Evolutionary conservation across 2,888 invertebrate genomes (phyloP), one percentile per base, ranked within the genome.

Genomic region (Chymomyza fuscimana): DNA sequence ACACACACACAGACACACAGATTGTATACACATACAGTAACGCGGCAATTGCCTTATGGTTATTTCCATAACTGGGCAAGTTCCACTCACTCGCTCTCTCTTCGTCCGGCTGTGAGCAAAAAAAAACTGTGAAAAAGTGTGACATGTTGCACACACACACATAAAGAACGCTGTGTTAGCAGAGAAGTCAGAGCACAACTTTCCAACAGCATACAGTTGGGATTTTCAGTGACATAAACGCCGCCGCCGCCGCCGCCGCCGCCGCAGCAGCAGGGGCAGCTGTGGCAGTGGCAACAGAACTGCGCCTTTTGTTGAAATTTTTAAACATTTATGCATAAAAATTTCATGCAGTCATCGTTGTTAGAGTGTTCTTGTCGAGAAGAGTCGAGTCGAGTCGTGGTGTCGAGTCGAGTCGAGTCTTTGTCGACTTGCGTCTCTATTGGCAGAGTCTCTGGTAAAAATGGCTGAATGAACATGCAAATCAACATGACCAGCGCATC

Each of bases 31-130:
- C 59, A 72, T 66, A 70, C 66, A 69, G 29, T 63, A 63, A 67
- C 63, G 70, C 78, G 85, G 81, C 86, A 86, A 89, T 86, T 86
- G 86, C 89, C 89, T 87, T 88, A 86, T 88, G 87, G 88, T 81
- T 89, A 87, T 89, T 87, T 87, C 79, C 87, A 87, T 86, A 85
- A 87, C 81, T 78, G 85, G 86, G 87, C 87, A 79, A 86, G 87
- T 40, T 65, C 58, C 29, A 15, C 36, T n/a, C 40, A 59, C 22
- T 22, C 5, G 15, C 25, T 58, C 22, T 58, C 58, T 15, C 58
- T 25, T 15, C 22, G 22, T 58, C 54, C 22, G 54, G 9, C 6
- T 32, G 29, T 64, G 16, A 22, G 72, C 78, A 25, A 25, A 25
- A 76, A 69, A 78, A 76, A 78, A 71, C 76, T 65, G 56, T 62